A percentile compares a stretch with the other conserved stretches of the same genome.
Evolutionary conservation across 2,113 vertebrate species (phyloP).

Genomic region (Ia io): DNA sequence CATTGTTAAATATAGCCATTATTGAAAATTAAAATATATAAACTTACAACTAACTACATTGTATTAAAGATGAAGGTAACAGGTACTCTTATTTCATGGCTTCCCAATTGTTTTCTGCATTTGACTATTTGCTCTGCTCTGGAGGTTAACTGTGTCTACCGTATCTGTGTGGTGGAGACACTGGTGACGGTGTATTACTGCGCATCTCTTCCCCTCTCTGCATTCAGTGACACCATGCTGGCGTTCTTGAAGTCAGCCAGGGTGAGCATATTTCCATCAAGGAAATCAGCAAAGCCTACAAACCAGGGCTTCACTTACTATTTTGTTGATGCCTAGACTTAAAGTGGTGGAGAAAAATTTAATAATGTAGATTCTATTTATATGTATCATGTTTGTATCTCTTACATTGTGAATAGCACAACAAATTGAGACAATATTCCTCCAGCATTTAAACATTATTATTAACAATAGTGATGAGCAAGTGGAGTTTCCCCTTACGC

Average conservation of each 20-base stretch:
- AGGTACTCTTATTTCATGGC: not conserved
- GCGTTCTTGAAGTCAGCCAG: not conserved
- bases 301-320: not conserved
- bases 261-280: not conserved
- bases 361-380: not conserved
- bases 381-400: not conserved
- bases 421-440: not conserved
- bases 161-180: not conserved
- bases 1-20: not conserved
- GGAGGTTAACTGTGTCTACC: not conserved
- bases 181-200: rapidly evolving
- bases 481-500: not conserved
- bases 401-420: not conserved
- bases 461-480: not conserved
- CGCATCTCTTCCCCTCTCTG: not conserved
- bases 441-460: not conserved
- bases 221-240: not conserved
- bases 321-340: not conserved
- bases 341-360: not conserved
- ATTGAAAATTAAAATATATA: slow-evolving; percentile 21
- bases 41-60: not conserved
- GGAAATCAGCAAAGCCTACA: not conserved
- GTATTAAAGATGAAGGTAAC: not conserved
- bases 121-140: not conserved
- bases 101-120: not conserved